Evolutionary conservation across 2,888 invertebrate genomes (phyloP), one percentile per base, ranked within the genome.

Genomic region (Leptopilina syphax): DNA sequence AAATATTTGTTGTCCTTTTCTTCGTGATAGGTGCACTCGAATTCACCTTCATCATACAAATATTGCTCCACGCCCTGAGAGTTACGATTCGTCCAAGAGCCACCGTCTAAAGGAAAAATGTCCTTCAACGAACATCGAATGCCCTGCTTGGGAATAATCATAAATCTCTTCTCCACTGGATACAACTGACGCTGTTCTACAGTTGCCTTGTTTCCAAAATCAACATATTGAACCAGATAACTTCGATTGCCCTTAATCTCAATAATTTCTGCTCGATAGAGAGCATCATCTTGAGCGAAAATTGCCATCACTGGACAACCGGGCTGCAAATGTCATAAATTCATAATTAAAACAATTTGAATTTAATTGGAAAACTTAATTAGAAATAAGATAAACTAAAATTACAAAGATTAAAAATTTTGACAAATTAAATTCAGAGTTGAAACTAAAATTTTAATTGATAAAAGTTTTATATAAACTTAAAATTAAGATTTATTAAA

Each of bases 151-250:
- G 96, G 96, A 27, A 96, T 89, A 4, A 93, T 93, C 90, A 95
- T 93, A 82, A 96, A 94, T 83, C 94, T 94, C 70, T 93, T 93
- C 85, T 96, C 96, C 80, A 96, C 92, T 77, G 94, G 94, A 94
- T 95, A 96, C 41, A 96, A 94, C 85, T 95, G 95, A 81, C 92
- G 93, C 0, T 93, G 92, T 68, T 94, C 93, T 0, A 96, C 95
- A 0, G 94, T 92, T 65, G 95, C 94, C 79, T 94, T 94, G 87
- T 96, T 96, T 3, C 97, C 97, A 86, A 95, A 96, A 91, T 97
- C 97, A 0, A 97, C 93, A 87, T 95, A 96, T 44, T 94, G 93
- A 0, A 97, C 95, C 80, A 95, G 93, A 89, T 94, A 95, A 85
- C 94, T 94, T 1, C 93, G 93, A 65, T 93, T 91, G 83, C 94